phyloP scores from a whole-genome alignment of 2,888 invertebrate species.

The Limnephilus rhombicus region DNA sequence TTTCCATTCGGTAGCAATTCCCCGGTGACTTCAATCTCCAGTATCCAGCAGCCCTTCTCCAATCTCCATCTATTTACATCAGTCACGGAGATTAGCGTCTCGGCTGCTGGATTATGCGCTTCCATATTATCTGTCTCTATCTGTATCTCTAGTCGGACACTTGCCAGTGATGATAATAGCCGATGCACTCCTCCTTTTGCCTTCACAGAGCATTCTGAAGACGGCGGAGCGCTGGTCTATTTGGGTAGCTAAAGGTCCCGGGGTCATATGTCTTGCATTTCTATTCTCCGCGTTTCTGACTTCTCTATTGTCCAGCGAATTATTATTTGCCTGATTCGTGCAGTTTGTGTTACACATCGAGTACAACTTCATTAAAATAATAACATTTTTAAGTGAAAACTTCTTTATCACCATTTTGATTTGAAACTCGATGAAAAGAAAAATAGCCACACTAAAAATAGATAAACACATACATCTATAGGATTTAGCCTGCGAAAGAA shows the following conservation, averaged over 20 bases:
- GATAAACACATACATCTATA: too few species aligned
- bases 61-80: background rate
- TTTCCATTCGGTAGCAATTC: background rate
- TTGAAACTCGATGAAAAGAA: too few species aligned
- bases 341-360: background rate
- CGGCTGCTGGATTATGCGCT: background rate
- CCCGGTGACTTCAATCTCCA: background rate
- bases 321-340: background rate
- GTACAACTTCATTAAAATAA: background rate
- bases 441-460: too few species aligned
- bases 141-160: background rate
- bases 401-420: too few species aligned
- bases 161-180: constrained; percentile 34
- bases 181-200: background rate
- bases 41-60: background rate
- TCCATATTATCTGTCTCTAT: background rate
- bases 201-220: constrained; percentile 23
- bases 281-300: background rate
- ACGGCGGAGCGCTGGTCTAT: constrained; percentile 12
- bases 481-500: too few species aligned
- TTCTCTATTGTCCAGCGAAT: background rate
- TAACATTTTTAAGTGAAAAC: too few species aligned
- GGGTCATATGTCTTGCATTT: constrained; percentile 7
- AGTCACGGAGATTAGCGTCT: background rate
- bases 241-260: constrained; percentile 38